These are phyloP conservation scores for Saccostrea echinata DNA, from an alignment of 1,140 invertebrate genomes.

Conservation along the genomic window DNA sequence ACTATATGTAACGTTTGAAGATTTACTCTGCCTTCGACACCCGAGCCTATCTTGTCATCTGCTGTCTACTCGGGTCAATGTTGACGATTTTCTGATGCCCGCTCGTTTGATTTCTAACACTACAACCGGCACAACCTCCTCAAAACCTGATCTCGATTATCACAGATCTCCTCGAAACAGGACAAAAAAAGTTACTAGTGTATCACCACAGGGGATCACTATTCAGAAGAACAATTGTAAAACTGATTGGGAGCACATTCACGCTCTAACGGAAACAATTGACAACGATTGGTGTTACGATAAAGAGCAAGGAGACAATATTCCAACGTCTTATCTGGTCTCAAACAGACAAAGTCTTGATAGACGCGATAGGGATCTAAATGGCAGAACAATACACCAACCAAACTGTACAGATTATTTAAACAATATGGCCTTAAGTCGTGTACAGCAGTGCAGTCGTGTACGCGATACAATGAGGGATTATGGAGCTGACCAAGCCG, in stretches of 20 bases:
- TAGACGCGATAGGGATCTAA: background rate
- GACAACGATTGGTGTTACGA: background rate
- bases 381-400: conserved; percentile 15
- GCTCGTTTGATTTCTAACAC: conserved; percentile 26
- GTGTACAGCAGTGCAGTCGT: conserved; percentile 12
- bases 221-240: background rate
- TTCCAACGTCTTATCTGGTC: conserved; percentile 34
- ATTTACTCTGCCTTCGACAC: conserved; percentile 57
- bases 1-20: conserved; percentile 64
- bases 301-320: conserved; percentile 12
- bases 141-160: conserved; percentile 22
- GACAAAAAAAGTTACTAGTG: conserved; percentile 27
- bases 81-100: conserved; percentile 51
- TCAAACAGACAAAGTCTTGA: conserved; percentile 34
- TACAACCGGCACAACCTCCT: background rate
- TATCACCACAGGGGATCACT: conserved; percentile 11
- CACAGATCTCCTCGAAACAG: background rate
- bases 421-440: conserved; percentile 38
- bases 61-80: conserved; percentile 47
- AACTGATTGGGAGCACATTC: conserved; percentile 6
- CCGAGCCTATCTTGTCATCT: conserved; percentile 49
- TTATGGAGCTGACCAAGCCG: conserved; percentile 29
- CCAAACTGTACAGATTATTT: conserved; percentile 21
- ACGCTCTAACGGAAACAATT: conserved; percentile 26
- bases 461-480: conserved; percentile 41